A percentile compares a stretch with the other conserved stretches of the same genome.
Evolutionary conservation across 35 echinoderm and acorn worm species (phyloP).

Genomic region (Lytechinus pictus): DNA sequence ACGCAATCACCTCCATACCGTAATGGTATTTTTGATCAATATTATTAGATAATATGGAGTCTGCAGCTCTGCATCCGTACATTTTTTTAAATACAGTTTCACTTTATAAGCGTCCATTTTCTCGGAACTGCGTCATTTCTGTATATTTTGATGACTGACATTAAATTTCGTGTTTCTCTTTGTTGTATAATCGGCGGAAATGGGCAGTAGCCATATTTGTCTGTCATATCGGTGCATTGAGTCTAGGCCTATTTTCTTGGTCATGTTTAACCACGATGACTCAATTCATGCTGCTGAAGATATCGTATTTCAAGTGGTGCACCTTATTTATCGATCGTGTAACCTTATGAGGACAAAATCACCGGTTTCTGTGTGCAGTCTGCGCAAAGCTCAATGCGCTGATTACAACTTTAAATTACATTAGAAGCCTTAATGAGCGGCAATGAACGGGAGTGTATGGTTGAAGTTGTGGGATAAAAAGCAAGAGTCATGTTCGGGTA

Average conservation of each 20-base stretch:
- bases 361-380: background rate
- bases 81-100: background rate
- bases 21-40: background rate
- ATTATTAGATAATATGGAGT: background rate
- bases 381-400: background rate
- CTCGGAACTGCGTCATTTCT: conserved; percentile 1
- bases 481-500: background rate
- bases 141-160: background rate
- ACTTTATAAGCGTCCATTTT: background rate
- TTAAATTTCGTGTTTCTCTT: background rate
- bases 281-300: background rate
- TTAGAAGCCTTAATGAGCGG: background rate
- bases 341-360: background rate
- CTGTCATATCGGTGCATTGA: background rate
- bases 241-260: background rate
- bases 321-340: conserved; percentile 11
- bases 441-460: background rate
- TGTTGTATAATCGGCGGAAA: background rate
- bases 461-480: background rate
- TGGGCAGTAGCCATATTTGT: background rate
- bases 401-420: background rate
- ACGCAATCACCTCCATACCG: background rate
- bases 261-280: background rate
- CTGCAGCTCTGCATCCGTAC: background rate
- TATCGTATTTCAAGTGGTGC: background rate